phyloP scores from a whole-genome alignment of 2,113 vertebrate genomes.

The Oncorhynchus tshawytscha region DNA sequence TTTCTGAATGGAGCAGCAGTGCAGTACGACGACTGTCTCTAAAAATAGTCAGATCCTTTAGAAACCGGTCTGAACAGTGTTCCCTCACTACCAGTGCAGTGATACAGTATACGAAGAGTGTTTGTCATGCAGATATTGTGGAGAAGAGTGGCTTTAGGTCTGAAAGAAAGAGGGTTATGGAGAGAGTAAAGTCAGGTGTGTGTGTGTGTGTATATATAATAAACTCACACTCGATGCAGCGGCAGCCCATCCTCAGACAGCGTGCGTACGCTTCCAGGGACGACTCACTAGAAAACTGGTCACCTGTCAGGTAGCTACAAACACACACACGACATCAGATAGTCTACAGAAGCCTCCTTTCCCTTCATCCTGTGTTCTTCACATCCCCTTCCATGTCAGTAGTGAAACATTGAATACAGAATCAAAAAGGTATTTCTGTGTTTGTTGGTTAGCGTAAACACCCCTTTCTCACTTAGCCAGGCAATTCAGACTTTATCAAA shows the following conservation, averaged over 20 bases:
- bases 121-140: too few species aligned
- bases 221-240: conserved; percentile 91
- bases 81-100: background rate
- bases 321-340: conserved; percentile 34
- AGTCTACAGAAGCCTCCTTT: background rate
- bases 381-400: too few species aligned
- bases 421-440: conserved; percentile 18
- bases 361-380: background rate
- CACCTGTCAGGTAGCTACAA: conserved; percentile 94
- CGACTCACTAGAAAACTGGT: conserved; percentile 98
- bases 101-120: too few species aligned
- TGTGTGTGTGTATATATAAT: too few species aligned
- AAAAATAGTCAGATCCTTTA: background rate
- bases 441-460: conserved; percentile 41
- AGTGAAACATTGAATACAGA: background rate
- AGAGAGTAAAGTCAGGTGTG: too few species aligned
- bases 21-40: background rate
- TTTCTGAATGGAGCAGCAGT: too few species aligned
- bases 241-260: conserved; percentile 96
- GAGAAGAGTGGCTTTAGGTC: too few species aligned
- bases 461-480: conserved; percentile 20
- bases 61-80: conserved; percentile 48
- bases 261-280: conserved; percentile 96
- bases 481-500: conserved; percentile 47
- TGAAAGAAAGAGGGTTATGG: too few species aligned